Percentiles rank a stretch among this genome's conserved stretches.
phyloP scores from a whole-genome alignment of 2,797 vertebrate genomes.

The Ispidina lecontei region DNA sequence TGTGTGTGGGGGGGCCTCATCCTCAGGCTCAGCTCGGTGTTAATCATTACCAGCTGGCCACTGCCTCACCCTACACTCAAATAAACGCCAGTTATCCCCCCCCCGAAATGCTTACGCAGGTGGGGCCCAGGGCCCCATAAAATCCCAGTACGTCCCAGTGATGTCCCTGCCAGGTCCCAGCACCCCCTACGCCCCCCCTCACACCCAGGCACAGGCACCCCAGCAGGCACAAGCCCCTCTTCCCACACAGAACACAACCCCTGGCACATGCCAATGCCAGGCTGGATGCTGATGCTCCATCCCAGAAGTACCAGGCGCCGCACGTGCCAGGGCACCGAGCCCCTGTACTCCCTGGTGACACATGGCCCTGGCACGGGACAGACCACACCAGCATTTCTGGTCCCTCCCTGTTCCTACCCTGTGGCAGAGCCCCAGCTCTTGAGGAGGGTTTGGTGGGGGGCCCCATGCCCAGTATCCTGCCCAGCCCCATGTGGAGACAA shows the following conservation, averaged over 20 bases:
- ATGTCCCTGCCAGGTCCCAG: neutral
- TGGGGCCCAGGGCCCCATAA: neutral
- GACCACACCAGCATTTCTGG: neutral
- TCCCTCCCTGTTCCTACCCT: neutral
- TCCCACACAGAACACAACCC: neutral
- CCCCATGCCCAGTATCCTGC: neutral
- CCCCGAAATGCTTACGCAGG: neutral
- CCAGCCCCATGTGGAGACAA: rapidly evolving
- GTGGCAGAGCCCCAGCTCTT: rapidly evolving
- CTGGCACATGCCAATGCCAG: neutral
- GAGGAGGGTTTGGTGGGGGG: rapidly evolving
- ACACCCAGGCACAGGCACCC: rapidly evolving
- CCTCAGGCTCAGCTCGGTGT: neutral
- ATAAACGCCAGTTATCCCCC: neutral
- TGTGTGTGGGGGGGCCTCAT: neutral
- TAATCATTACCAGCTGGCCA: constrained; percentile 27
- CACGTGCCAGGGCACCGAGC: rapidly evolving
- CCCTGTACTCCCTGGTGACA: neutral
- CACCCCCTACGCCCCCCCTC: no score
- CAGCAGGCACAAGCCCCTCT: neutral
- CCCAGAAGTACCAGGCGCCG: neutral
- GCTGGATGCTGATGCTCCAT: neutral
- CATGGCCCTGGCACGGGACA: rapidly evolving
- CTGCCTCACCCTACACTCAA: constrained; percentile 14
- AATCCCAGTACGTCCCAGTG: neutral